Evolutionary conservation across 2,888 invertebrate species (phyloP), one percentile per base, ranked within the genome.

Genomic region (Agrilus biguttatus): DNA sequence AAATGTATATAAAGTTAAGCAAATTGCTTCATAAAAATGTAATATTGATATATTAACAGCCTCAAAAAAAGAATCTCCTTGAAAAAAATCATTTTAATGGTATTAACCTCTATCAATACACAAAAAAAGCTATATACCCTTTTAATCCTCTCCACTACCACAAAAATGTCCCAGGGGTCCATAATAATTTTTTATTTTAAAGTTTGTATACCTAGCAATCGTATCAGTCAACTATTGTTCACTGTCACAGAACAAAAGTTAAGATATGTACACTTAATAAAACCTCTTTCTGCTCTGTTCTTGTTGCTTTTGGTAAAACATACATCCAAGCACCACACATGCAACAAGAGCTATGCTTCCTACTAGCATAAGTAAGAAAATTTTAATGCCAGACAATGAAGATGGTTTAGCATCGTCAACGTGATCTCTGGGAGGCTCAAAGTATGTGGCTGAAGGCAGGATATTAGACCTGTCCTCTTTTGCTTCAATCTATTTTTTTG

Each of bases 281-380:
- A 91, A 84, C 55, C 93, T 76, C 68, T 96, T 96, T 55, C 90
- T 75, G 46, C 82, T 82, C 51, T 86, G 83, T 60, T 91, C 89
- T 61, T 89, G 87, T 46, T 85, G 80, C 61, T 93, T 93, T 63
- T 92, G 90, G 63, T 93, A 93, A 63, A 89, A 84, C 74, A 93
- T 85, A 47, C 95, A 84, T 23, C 86, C 92, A 42, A 93, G 77
- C 3, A 93, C 85, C 0, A 86, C 82, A 48, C 85, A 76, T 0
- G 83, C 87, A 36, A 89, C 83, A 8, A 93, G 66, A 3, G 83
- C 83, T 21, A 96, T 73, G 41, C 93, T 80, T 12, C 84, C 83
- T 41, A 85, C 73, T 52, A 97, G 73, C 70, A 96, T 81, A 47
- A 91, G 74, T 3, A 93, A 71, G 68, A 96, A 91, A 41, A 93